Conservation (phyloP, 2,888 invertebrate species). For the Sinohyriopsis cumingii region DNA sequence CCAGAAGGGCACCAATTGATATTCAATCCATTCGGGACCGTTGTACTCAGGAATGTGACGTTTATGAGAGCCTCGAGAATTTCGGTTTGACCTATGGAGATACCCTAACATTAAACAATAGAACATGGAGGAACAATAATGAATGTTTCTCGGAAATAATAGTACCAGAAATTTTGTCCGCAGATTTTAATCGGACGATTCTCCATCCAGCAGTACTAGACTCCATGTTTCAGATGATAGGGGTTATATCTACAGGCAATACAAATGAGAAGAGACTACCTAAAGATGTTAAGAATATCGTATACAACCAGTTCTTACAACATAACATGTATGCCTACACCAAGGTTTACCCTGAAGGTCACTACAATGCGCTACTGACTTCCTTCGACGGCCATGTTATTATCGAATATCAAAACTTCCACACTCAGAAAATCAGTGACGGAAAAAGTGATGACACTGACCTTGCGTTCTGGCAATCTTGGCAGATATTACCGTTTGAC, state of each 20-base stretch:
- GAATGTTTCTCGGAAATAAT: slow-evolving; percentile 40
- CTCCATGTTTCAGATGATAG: slow-evolving; percentile 44
- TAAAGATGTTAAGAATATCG: slow-evolving; percentile 29
- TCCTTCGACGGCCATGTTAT: slow-evolving; percentile 41
- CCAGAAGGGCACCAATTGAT: too few relatives aligned
- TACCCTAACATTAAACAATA: slow-evolving; percentile 21
- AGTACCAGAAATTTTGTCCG: slow-evolving; percentile 26
- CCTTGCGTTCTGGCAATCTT: slow-evolving; percentile 1
- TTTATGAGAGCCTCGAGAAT: slow-evolving; percentile 20
- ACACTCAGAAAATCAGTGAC: slow-evolving; percentile 5
- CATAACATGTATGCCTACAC: slow-evolving; percentile 40
- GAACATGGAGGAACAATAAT: slow-evolving; percentile 24
- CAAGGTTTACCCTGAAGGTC: slow-evolving; percentile 11
- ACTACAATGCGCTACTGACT: slow-evolving; percentile 41
- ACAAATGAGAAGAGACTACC: slow-evolving; percentile 35
- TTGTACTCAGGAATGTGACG: slow-evolving; percentile 14
- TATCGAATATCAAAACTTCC: slow-evolving; percentile 42
- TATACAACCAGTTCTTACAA: slow-evolving; percentile 29
- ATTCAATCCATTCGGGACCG: slow-evolving; percentile 20
- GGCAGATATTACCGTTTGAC: too few relatives aligned
- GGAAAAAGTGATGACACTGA: slow-evolving; percentile 3
- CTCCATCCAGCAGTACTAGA: slow-evolving; percentile 50
- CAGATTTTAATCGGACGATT: slow-evolving; percentile 30
- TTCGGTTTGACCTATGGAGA: slow-evolving; percentile 33
- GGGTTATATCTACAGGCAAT: slow-evolving; percentile 22